Conservation (phyloP, 2,888 invertebrate genomes). For the Linnaemya vulpina region DNA sequence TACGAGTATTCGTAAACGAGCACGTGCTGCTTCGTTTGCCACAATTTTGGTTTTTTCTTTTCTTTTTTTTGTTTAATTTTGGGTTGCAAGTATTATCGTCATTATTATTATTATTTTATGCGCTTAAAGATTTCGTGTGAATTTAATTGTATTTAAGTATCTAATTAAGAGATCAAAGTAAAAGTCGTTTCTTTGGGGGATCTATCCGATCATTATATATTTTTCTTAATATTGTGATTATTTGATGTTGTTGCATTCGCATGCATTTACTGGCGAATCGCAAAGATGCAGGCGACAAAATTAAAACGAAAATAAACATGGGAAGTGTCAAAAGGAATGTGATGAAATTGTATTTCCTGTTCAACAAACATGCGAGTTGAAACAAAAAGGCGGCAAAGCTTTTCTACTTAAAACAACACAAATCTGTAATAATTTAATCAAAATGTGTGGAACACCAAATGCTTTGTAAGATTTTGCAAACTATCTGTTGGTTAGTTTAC, state of each 20-base stretch:
- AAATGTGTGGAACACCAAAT: no score
- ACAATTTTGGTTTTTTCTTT: conserved; percentile 12
- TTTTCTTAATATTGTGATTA: conserved; percentile 42
- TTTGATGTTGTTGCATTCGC: conserved; percentile 52
- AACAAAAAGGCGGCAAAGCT: conserved; percentile 2
- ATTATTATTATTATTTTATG: conserved; percentile 62
- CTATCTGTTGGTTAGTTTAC: no score
- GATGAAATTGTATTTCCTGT: conserved; percentile 68
- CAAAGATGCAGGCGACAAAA: conserved; percentile 10
- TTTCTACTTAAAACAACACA: not conserved
- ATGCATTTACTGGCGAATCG: conserved; percentile 36
- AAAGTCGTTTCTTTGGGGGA: conserved; percentile 59
- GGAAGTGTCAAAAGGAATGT: conserved; percentile 60
- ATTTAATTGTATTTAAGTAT: conserved; percentile 81
- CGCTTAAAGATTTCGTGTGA: conserved; percentile 77
- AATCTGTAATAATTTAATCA: no score
- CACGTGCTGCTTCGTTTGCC: conserved; percentile 62
- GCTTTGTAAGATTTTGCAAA: no score
- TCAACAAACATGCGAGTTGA: conserved; percentile 13
- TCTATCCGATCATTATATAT: conserved; percentile 59
- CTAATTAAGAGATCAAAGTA: conserved; percentile 81
- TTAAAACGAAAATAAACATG: conserved; percentile 44
- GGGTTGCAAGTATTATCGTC: conserved; percentile 54
- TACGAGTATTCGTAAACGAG: conserved; percentile 54
- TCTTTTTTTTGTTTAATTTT: conserved; percentile 7